Base-by-base conservation (phyloP, 1,140 invertebrate species). In the Steinernema feltiae region DNA sequence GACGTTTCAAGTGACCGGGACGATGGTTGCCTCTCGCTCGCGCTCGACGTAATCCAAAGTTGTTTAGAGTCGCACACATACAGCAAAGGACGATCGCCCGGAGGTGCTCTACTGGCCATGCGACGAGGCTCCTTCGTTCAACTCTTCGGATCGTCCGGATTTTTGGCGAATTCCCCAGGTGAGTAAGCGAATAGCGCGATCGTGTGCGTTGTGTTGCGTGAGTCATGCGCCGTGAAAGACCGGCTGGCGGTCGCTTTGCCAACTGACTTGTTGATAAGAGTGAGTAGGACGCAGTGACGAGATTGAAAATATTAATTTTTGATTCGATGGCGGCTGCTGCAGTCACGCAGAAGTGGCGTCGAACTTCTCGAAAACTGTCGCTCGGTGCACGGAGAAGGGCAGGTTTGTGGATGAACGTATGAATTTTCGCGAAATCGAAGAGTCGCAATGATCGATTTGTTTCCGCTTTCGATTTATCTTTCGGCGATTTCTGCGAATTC, bases 181-280 rank as follows among this genome's bases (percentile, higher is more conserved):
- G 53, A 63, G 53, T 63, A 12, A 63, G 24, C 24, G 7, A 27
- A 41, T 7, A 41, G 2, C 24, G 15, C 53, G 7, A 63, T 15
- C 35, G 35, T 7, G 7, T 18, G 35, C 35, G 35, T 41, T 41
- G 18, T 18, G 35, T n/a, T n/a, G n/a, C n/a, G 35, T 63, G 53
- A 63, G 2, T 63, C 53, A 63, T 21, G 24, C 53, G 53, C 24
- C 12, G 12, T 21, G 15, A 3, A 21, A n/a, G 24, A 63, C 15
- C 53, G 53, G 24, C 12, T 7, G 15, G n/a, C n/a, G n/a, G n/a
- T n/a, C 15, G 15, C 24, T n/a, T 27, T 17, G 53, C 53, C 53
- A 27, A 63, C 53, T 63, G 53, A 21, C 53, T 63, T 63, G 53
- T 63, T 63, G 53, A 63, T 63, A 63, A 63, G 53, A 63, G 53